These are phyloP conservation scores for Sinosuthora webbiana DNA, from an alignment of 2,113 vertebrate species.

Conservation along the genomic window DNA sequence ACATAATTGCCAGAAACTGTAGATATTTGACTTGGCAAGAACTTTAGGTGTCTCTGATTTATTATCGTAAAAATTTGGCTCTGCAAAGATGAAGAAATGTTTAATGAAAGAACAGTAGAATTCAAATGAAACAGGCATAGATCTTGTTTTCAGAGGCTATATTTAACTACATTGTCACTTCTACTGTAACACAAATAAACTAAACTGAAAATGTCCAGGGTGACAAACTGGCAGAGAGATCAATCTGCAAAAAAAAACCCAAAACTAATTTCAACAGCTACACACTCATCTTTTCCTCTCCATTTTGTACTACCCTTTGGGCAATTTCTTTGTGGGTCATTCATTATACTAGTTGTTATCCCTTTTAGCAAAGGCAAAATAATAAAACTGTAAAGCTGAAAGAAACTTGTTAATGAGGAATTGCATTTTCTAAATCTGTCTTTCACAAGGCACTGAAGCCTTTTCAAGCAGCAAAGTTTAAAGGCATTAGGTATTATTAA, in stretches of 20 bases:
- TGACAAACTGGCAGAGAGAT: slow-evolving; percentile 20
- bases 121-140: slow-evolving; percentile 74
- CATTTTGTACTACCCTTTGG: background rate
- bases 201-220: slow-evolving; percentile 51
- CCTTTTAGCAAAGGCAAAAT: background rate
- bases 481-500: background rate
- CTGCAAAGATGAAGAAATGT: slow-evolving; percentile 80
- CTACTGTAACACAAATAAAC: slow-evolving; percentile 80
- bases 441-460: background rate
- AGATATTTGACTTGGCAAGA: slow-evolving; percentile 86
- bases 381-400: background rate
- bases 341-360: background rate
- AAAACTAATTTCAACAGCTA: slow-evolving; percentile 33
- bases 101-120: slow-evolving; percentile 82
- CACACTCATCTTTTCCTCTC: slow-evolving; percentile 42
- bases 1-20: slow-evolving; percentile 85
- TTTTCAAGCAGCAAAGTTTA: background rate
- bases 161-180: slow-evolving; percentile 74
- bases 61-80: slow-evolving; percentile 83
- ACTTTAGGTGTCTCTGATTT: slow-evolving; percentile 77
- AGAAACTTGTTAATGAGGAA: background rate
- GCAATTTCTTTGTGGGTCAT: background rate
- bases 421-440: background rate
- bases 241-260: slow-evolving; percentile 19
- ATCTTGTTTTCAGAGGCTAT: slow-evolving; percentile 71